A percentile compares a stretch with the other conserved stretches of the same genome.
These are phyloP conservation scores for Macaria liturata DNA, from an alignment of 2,888 invertebrate species.

Conservation along the genomic window DNA sequence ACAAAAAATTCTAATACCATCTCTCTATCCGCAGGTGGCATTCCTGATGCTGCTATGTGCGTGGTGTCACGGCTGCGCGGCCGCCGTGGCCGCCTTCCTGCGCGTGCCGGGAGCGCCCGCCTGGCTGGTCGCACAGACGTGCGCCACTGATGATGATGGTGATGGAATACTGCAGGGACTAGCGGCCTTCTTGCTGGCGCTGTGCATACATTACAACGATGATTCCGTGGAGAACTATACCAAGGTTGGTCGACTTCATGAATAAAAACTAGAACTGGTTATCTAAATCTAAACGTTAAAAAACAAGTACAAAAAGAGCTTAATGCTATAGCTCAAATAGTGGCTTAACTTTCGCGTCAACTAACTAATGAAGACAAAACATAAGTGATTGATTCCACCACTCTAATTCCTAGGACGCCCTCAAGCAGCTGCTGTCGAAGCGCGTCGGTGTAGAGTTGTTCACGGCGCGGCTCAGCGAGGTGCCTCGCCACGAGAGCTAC, in stretches of 20 bases:
- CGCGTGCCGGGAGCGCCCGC: slow-evolving; percentile 91
- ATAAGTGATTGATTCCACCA: no score
- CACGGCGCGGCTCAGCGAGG: slow-evolving; percentile 92
- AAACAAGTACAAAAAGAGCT: no score
- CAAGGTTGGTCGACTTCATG: slow-evolving; percentile 65
- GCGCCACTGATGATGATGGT: slow-evolving; percentile 17
- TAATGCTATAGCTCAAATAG: no score
- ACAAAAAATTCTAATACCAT: no score
- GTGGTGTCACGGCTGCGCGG: slow-evolving; percentile 88
- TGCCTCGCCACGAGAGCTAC: slow-evolving; percentile 95
- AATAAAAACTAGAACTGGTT: no score
- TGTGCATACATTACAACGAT: slow-evolving; percentile 95
- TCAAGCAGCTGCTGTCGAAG: slow-evolving; percentile 90
- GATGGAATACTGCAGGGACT: slow-evolving; percentile 87
- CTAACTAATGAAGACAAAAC: no score
- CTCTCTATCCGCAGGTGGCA: slow-evolving; percentile 83
- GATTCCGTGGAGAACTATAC: slow-evolving; percentile 90
- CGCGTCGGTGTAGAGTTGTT: slow-evolving; percentile 96
- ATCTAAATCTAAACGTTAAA: no score
- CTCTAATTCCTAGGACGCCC: slow-evolving; percentile 52
- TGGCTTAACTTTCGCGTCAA: no score
- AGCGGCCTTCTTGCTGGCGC: slow-evolving; percentile 95
- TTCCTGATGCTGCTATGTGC: slow-evolving; percentile 96
- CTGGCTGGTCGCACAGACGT: slow-evolving; percentile 89
- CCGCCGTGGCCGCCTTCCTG: slow-evolving; percentile 93